Percentiles rank a stretch among this genome's conserved stretches.
phyloP scores from a whole-genome alignment of 2,888 invertebrate genomes.

The Hirtodrosophila histrioides region DNA sequence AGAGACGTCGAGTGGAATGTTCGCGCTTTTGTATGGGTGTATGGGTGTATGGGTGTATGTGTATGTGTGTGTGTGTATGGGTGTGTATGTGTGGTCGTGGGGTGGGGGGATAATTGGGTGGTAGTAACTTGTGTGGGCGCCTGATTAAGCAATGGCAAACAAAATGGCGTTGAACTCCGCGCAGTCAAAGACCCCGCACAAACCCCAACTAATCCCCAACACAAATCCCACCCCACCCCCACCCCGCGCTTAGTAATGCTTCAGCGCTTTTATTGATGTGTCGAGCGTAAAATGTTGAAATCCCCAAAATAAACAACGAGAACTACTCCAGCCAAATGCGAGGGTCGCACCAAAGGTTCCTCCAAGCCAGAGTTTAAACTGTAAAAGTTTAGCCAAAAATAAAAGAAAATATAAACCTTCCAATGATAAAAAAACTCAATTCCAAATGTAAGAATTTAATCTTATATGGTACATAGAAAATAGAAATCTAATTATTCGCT shows the following conservation, averaged over 20 bases:
- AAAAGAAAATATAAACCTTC: no score
- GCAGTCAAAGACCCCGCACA: constrained; percentile 51
- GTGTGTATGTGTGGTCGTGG: constrained; percentile 3
- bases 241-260: constrained; percentile 29
- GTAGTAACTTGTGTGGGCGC: constrained; percentile 40
- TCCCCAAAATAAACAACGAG: constrained; percentile 47
- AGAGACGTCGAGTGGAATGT: constrained; percentile 80
- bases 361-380: no score
- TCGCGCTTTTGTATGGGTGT: constrained; percentile 60
- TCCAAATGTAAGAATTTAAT: no score
- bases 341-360: not conserved
- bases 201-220: constrained; percentile 19
- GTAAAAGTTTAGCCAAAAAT: no score
- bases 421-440: no score
- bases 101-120: constrained; percentile 20
- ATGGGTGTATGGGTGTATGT: no score
- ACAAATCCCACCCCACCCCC: not conserved
- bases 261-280: constrained; percentile 60
- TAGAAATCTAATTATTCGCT: no score
- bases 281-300: constrained; percentile 61
- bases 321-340: constrained; percentile 11
- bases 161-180: constrained; percentile 67
- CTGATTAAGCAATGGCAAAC: constrained; percentile 58
- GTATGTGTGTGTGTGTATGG: constrained; percentile 9
- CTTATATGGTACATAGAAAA: no score